Base-by-base conservation (phyloP, 2,113 vertebrate species). In the Oxyruncus cristatus region DNA sequence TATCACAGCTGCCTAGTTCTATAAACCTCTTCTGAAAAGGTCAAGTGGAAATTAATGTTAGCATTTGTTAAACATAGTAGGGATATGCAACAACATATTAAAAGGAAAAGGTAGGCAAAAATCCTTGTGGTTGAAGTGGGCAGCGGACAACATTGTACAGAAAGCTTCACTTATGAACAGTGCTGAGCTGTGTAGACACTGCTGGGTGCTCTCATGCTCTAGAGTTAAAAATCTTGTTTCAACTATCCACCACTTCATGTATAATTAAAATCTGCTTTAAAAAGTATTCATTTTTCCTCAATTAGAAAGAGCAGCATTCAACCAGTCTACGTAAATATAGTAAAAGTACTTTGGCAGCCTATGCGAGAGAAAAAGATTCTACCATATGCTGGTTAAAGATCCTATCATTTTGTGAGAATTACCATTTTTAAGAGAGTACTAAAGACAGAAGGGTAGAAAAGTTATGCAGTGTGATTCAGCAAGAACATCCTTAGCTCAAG, bases 31-130 rank as follows among this genome's bases (percentile, higher is more conserved):
- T 90, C 59, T 78, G 46, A 93, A 84, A 80, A 83, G 62, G 84
- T 9, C 55, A 50, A 72, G 6, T 53, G 47, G 79, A 79, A 95
- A 78, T 74, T 53, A 93, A 80, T 74, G 41, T 30, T 63, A 84
- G 8, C 7, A 49, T 67, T 39, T 58, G 6, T 89, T 73, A 88
- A 92, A 92, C 46, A 82, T 92, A 72, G 52, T 67, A 86, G 39
- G 52, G 30, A 91, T 19, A 93, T 6, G 2, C 16, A 55, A 58
- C 7, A 28, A 75, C 8, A 33, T 44, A 72, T 37, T 87, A 91
- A 94, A 81, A 95, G 20, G 39, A 62, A 83, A 75, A 81, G 39
- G 39, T 37, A 74, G 14, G 61, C 53, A 95, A 95, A 93, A 91
- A 21, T 33, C 88, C 42, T 56, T 59, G 35, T 17, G 32, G 53